A percentile compares a stretch with the other conserved stretches of the same genome.
phyloP scores from a whole-genome alignment of 2,113 vertebrate genomes.

The Podocnemis expansa region DNA sequence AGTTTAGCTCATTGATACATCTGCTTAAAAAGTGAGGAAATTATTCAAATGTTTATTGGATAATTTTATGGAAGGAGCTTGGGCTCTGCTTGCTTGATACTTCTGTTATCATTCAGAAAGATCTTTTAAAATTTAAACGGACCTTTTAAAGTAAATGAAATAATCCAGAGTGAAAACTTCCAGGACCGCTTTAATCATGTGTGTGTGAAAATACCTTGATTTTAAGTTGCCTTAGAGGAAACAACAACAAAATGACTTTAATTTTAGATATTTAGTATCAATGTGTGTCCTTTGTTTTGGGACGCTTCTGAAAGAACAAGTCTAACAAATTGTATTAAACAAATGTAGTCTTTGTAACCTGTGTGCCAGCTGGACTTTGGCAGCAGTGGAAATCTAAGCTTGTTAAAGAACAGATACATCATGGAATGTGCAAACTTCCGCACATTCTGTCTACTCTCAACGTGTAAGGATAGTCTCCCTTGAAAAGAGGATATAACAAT shows the following conservation, averaged over 20 bases:
- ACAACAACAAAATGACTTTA: neutral
- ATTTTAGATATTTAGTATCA: neutral
- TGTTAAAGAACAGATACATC: neutral
- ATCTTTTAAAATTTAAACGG: neutral
- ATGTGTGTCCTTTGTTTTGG: neutral
- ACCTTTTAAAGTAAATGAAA: neutral
- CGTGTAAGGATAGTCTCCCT: neutral
- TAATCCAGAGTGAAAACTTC: neutral
- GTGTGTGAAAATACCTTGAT: neutral
- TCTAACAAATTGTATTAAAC: neutral
- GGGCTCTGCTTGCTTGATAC: neutral
- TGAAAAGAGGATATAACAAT: neutral
- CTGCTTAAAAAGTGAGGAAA: neutral
- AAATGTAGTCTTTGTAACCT: neutral
- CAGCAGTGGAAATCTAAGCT: neutral
- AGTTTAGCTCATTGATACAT: neutral
- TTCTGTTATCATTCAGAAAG: neutral
- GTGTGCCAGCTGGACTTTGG: neutral
- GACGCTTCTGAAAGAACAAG: neutral
- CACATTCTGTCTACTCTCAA: rapidly evolving
- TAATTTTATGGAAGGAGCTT: neutral
- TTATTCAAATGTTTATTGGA: neutral
- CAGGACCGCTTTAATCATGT: neutral
- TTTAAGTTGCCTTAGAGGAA: neutral
- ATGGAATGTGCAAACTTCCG: neutral